Conservation (phyloP, 2,797 vertebrate genomes). For the Mus minutoides region DNA sequence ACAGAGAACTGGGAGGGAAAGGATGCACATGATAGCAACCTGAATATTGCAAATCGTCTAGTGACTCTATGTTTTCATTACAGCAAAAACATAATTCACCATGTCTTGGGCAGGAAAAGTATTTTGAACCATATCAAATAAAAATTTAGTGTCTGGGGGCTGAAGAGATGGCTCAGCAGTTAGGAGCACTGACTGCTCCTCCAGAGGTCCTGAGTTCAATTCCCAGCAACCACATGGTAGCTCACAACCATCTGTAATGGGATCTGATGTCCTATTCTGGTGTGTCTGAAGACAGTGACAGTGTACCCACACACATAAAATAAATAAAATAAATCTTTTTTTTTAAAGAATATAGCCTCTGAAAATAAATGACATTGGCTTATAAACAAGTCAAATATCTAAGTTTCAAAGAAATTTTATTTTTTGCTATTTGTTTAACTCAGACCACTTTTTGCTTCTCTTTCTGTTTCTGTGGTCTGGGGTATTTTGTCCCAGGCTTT, state of each 20-base stretch:
- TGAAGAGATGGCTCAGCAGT: no score
- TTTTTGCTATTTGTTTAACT: not conserved
- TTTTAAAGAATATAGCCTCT: conserved; percentile 4
- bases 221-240: no score
- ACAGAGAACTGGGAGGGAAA: not conserved
- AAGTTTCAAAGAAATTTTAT: not conserved
- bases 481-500: not conserved
- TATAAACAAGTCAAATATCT: not conserved
- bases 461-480: not conserved
- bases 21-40: not conserved
- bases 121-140: not conserved
- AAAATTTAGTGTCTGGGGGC: conserved; percentile 16
- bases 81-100: not conserved
- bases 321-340: no score
- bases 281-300: no score
- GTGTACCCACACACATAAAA: no score
- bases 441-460: not conserved
- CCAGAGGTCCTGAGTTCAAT: no score
- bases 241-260: no score
- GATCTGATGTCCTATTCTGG: no score
- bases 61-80: not conserved
- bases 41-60: not conserved
- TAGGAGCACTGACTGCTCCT: no score
- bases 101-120: conserved; percentile 31
- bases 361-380: not conserved